Conservation (phyloP, 2,113 vertebrate genomes). For the Chlorodrepanis virens region DNA sequence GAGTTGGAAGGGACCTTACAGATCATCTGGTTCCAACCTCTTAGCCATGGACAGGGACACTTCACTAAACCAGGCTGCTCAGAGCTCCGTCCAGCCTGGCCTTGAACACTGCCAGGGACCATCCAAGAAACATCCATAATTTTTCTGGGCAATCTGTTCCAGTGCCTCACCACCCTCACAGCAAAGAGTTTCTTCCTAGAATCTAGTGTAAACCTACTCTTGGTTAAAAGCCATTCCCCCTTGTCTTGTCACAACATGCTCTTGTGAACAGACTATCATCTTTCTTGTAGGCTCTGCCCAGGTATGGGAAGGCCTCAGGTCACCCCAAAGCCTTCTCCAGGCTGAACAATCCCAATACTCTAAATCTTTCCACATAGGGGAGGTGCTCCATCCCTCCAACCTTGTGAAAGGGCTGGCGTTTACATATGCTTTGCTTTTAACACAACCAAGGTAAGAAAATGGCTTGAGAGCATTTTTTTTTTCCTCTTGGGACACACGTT, state of each 20-base stretch:
- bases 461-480: background rate
- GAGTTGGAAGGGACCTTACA: accelerated
- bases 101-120: background rate
- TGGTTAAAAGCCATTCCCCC: background rate
- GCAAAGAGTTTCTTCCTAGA: background rate
- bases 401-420: background rate
- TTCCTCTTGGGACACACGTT: background rate
- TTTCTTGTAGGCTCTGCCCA: background rate
- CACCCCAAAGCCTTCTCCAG: background rate
- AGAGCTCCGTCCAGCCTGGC: background rate
- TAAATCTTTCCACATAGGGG: background rate
- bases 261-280: background rate
- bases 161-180: background rate
- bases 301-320: background rate
- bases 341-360: background rate
- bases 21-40: background rate
- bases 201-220: background rate
- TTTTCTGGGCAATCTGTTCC: background rate
- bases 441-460: background rate
- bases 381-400: background rate
- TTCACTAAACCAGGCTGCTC: background rate
- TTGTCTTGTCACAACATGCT: background rate
- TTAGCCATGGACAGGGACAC: background rate
- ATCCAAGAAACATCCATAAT: too few relatives aligned
- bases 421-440: background rate